Evolutionary conservation across 1,140 invertebrate species (phyloP).

Genomic region (Macrosteles quadrilineatus): DNA sequence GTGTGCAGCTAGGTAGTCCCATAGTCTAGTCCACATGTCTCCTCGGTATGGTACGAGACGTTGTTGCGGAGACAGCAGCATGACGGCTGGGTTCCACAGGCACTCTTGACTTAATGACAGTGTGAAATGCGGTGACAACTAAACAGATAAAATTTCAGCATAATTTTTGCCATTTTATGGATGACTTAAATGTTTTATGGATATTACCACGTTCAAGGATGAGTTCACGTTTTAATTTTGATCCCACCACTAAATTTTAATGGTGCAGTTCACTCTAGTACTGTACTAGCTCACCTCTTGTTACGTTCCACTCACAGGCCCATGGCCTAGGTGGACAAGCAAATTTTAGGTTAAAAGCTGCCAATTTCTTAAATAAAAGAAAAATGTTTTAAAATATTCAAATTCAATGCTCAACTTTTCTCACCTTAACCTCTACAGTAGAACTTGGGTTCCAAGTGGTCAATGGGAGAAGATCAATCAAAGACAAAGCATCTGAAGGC

Average conservation of each 20-base stretch:
- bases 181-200: too few species aligned
- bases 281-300: too few species aligned
- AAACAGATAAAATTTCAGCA: background rate
- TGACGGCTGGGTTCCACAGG: conserved; percentile 76
- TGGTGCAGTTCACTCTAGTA: too few species aligned
- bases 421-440: conserved; percentile 56
- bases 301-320: too few species aligned
- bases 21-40: conserved; percentile 80
- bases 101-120: conserved; percentile 64
- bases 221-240: too few species aligned
- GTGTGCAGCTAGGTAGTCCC: conserved; percentile 65
- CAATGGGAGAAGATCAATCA: conserved; percentile 69
- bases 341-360: too few species aligned
- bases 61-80: conserved; percentile 78
- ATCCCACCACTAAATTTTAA: too few species aligned
- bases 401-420: too few species aligned
- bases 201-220: too few species aligned
- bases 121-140: conserved; percentile 42
- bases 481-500: conserved; percentile 63
- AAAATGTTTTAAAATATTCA: too few species aligned
- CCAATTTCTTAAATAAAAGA: too few species aligned
- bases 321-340: too few species aligned
- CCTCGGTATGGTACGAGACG: conserved; percentile 73
- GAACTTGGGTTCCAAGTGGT: conserved; percentile 59
- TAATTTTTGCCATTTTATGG: conserved; percentile 9